phyloP scores from a whole-genome alignment of 1,140 invertebrate species.

The Drosophila willistoni region DNA sequence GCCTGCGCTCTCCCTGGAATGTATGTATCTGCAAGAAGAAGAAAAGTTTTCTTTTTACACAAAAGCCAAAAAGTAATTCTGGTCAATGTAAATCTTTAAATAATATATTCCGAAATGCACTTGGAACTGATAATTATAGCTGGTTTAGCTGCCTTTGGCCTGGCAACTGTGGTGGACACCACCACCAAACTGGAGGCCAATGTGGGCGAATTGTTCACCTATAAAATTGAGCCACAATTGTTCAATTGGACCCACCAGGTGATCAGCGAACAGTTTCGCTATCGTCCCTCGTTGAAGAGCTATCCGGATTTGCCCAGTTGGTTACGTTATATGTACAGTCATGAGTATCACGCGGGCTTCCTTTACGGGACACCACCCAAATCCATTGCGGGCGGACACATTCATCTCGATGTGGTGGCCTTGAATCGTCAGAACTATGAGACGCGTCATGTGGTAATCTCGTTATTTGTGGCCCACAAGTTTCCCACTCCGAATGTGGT shows the following conservation, averaged over 20 bases:
- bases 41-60: slow-evolving; percentile 48
- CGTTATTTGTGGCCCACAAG: slow-evolving; percentile 87
- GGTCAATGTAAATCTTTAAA: neutral
- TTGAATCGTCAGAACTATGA: slow-evolving; percentile 91
- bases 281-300: slow-evolving; percentile 67
- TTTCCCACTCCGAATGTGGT: slow-evolving; percentile 90
- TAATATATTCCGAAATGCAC: slow-evolving; percentile 37
- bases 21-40: slow-evolving; percentile 58
- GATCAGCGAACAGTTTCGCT: slow-evolving; percentile 80
- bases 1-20: slow-evolving; percentile 55
- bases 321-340: slow-evolving; percentile 92
- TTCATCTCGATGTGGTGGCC: slow-evolving; percentile 89
- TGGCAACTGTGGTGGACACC: neutral
- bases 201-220: slow-evolving; percentile 87
- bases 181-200: slow-evolving; percentile 80
- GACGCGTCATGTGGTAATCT: slow-evolving; percentile 87
- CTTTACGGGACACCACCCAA: slow-evolving; percentile 91
- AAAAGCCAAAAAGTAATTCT: slow-evolving; percentile 39
- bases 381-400: slow-evolving; percentile 84
- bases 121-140: slow-evolving; percentile 28
- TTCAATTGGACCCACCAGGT: slow-evolving; percentile 89
- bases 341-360: slow-evolving; percentile 88
- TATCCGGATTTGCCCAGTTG: slow-evolving; percentile 91
- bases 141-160: slow-evolving; percentile 14
- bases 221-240: slow-evolving; percentile 86